phyloP scores from a whole-genome alignment of 1,140 invertebrate genomes.

The Carposina sasakii region DNA sequence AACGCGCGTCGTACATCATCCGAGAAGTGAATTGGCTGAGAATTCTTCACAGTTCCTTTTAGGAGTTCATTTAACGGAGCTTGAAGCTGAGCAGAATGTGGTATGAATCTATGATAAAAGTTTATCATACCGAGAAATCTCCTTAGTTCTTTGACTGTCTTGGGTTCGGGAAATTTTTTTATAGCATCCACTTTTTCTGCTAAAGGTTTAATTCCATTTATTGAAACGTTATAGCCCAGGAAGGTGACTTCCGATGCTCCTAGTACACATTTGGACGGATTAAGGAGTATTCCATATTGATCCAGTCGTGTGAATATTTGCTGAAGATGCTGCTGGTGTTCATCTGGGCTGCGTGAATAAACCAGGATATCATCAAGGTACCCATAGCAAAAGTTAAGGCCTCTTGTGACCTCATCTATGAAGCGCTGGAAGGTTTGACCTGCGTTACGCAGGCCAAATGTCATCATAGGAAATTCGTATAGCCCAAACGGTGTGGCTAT shows the following conservation, averaged over 20 bases:
- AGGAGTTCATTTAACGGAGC: conserved; percentile 6
- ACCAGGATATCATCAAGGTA: conserved; percentile 19
- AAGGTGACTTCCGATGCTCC: neutral
- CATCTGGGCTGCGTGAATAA: neutral
- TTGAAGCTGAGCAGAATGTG: conserved; percentile 1
- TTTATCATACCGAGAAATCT: neutral
- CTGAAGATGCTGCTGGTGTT: conserved; percentile 10
- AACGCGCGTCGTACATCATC: conserved; percentile 34
- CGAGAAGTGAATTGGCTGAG: conserved; percentile 24
- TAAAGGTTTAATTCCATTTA: neutral
- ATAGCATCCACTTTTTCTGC: conserved; percentile 6
- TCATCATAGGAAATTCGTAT: conserved; percentile 1
- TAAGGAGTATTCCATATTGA: conserved; percentile 1
- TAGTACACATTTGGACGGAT: conserved; percentile 3
- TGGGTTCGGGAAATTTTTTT: neutral
- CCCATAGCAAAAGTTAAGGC: conserved; percentile 39
- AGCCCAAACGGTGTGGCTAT: neutral
- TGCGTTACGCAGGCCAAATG: conserved; percentile 21
- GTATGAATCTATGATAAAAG: neutral
- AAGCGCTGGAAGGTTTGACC: conserved; percentile 42
- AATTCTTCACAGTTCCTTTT: neutral
- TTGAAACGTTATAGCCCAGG: conserved; percentile 2
- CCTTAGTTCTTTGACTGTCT: neutral
- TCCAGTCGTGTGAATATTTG: conserved; percentile 4
- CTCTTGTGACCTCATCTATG: conserved; percentile 35